Base-by-base conservation (phyloP, 2,888 invertebrate species). In the Lepidochrysops patricia region DNA sequence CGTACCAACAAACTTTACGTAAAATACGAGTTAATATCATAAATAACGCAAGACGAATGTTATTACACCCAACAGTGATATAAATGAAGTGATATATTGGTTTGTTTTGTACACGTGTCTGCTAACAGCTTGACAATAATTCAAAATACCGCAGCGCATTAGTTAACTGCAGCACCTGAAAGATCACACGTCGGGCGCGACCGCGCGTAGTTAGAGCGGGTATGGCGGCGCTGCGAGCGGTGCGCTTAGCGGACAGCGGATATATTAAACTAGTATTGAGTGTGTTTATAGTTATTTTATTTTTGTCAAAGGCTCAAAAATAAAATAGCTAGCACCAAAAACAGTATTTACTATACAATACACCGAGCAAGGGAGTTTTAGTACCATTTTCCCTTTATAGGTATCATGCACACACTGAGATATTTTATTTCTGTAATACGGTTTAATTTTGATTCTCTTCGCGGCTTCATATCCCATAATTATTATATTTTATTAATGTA, bases 151-250 rank as follows among this genome's bases (percentile, higher is more conserved):
- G 72, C 71, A 73, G 72, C 68, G 69, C 74, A 80, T 80, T 79
- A 82, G 80, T 80, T 77, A 79, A 67, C 60, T 68, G 68, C 70
- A 76, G 67, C 79, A 82, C 77, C 82, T 83, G 82, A 83, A 82
- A 80, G 81, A 82, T 83, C 78, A 79, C 75, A 74, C 72, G 80
- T 76, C 75, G 68, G 66, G 67, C 64, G 65, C 71, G 72, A 67
- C 68, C 66, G 66, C 63, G 65, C 67, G 66, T 68, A 68, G 68
- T 67, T 68, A 68, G 64, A 61, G 57, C 35, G 50, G 58, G 66
- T 52, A 57, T 19, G 70, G 71, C 49, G 19, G 4, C 52, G 66
- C 7, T 72, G 63, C 43, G 12, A 62, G 64, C 71, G 7, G 6
- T 48, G 2, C 57, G 12, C 48, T 54, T 29, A 54, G 54, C 54